These are phyloP conservation scores for Girardia tigrina DNA, from an alignment of 2,888 invertebrate genomes.

Conservation along the genomic window DNA sequence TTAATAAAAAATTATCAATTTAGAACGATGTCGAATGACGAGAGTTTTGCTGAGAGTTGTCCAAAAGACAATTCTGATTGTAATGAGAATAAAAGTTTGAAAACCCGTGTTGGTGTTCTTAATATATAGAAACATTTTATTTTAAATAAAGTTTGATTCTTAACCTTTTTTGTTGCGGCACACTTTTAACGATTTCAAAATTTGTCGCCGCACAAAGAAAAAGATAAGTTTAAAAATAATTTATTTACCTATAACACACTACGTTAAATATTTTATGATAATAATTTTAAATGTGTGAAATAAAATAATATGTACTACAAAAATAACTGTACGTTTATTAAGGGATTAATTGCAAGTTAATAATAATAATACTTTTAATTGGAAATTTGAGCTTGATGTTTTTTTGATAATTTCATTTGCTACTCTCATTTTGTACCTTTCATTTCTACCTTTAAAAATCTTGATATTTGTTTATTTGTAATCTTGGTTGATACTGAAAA, in stretches of 20 bases:
- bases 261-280: conserved; percentile 19
- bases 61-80: too few relatives aligned
- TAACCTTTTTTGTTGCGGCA: not conserved
- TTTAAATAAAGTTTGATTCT: too few relatives aligned
- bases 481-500: not conserved
- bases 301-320: conserved; percentile 17
- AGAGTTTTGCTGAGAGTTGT: too few relatives aligned
- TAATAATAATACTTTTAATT: not conserved
- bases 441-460: not conserved
- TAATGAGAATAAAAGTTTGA: too few relatives aligned
- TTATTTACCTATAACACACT: not conserved
- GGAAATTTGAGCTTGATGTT: conserved; percentile 8
- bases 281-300: not conserved
- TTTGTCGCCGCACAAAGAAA: not conserved
- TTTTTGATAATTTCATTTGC: not conserved
- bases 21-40: too few relatives aligned
- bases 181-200: not conserved
- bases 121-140: too few relatives aligned
- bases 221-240: not conserved
- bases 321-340: not conserved
- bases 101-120: too few relatives aligned
- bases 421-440: not conserved
- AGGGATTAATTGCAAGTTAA: conserved; percentile 2
- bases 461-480: too few relatives aligned
- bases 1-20: too few relatives aligned